Evolutionary conservation across 2,888 invertebrate genomes (phyloP).

Genomic region (Abscondita cerata): DNA sequence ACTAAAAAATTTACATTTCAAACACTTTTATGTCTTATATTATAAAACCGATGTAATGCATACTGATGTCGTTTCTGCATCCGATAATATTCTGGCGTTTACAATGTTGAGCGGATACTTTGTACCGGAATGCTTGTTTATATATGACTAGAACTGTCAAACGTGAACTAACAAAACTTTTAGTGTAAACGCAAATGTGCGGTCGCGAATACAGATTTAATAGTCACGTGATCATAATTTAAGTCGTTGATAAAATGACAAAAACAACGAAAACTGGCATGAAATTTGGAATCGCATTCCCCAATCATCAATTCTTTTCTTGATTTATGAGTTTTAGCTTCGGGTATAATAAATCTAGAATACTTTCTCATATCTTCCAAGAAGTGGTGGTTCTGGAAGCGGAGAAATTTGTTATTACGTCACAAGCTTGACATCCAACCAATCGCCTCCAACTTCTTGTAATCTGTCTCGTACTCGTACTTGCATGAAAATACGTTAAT

Average conservation of each 20-base stretch:
- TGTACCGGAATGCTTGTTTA: constrained; percentile 22
- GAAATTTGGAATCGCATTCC: constrained; percentile 38
- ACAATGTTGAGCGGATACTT: constrained; percentile 24
- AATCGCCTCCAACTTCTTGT: constrained; percentile 39
- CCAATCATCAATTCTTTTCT: constrained; percentile 41
- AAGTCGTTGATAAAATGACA: background rate
- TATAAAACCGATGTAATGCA: constrained; percentile 40
- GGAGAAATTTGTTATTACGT: constrained; percentile 44
- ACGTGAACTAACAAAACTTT: background rate
- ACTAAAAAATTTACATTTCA: constrained; percentile 53
- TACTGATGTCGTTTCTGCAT: constrained; percentile 34
- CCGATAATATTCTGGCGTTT: constrained; percentile 20
- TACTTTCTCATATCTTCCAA: constrained; percentile 47
- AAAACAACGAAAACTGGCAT: constrained; percentile 29
- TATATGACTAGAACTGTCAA: constrained; percentile 7
- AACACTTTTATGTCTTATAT: constrained; percentile 43
- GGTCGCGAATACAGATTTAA: background rate
- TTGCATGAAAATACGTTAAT: constrained; percentile 42
- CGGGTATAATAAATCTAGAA: constrained; percentile 46
- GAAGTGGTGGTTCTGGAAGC: constrained; percentile 39
- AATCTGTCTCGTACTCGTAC: constrained; percentile 40
- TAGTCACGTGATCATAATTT: too few relatives aligned
- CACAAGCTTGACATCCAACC: constrained; percentile 39
- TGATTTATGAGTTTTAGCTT: constrained; percentile 43
- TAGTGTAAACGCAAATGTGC: background rate